Conservation (phyloP, 2,113 vertebrate genomes). For the Tachuris rubrigastra region DNA sequence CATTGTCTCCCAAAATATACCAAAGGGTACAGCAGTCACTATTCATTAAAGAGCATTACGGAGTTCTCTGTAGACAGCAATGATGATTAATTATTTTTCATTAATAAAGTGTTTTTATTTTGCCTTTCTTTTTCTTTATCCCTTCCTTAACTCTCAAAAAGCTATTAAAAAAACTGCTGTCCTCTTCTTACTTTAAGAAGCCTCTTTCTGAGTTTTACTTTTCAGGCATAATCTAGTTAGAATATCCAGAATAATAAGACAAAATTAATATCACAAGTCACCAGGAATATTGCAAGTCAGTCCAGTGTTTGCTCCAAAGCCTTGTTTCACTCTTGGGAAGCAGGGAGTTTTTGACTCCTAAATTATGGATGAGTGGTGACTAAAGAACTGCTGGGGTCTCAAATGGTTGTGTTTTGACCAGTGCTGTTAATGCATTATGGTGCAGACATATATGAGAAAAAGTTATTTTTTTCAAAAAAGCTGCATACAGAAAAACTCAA, state of each 20-base stretch:
- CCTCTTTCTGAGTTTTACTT: not conserved
- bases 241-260: not conserved
- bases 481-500: not conserved
- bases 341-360: not conserved
- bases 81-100: not conserved
- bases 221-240: not conserved
- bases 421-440: not conserved
- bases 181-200: not conserved
- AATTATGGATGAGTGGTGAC: not conserved
- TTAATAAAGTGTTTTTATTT: not conserved
- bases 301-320: not conserved
- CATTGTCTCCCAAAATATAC: not conserved
- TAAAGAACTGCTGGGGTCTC: not conserved
- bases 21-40: not conserved
- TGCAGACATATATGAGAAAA: not conserved
- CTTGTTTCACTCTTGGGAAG: not conserved
- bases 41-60: not conserved
- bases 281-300: rapidly evolving
- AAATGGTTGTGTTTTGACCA: not conserved
- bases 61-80: conserved; percentile 1
- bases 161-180: not conserved
- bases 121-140: not conserved
- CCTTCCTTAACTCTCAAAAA: not conserved
- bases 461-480: not conserved
- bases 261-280: not conserved